These are phyloP conservation scores for Hycleus cichorii DNA, from an alignment of 1,140 invertebrate genomes.

Conservation along the genomic window DNA sequence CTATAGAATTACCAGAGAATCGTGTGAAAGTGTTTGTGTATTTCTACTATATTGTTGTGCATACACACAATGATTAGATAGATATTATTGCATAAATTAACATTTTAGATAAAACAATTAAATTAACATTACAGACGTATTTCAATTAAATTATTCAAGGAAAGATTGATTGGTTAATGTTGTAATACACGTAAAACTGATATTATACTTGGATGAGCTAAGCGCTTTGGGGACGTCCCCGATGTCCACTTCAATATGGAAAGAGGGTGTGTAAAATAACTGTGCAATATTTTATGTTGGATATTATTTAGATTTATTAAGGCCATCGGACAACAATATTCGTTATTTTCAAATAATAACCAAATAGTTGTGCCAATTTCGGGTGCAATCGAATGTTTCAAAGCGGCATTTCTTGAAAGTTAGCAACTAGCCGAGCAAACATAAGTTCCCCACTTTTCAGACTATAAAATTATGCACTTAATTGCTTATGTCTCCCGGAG, in stretches of 20 bases:
- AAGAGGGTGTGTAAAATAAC: slow-evolving; percentile 19
- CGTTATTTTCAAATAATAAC: slow-evolving; percentile 8
- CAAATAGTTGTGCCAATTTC: slow-evolving; percentile 1
- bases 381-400: neutral
- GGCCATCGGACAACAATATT: slow-evolving; percentile 13
- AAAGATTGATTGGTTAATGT: slow-evolving; percentile 12
- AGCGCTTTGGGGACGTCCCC: slow-evolving; percentile 16
- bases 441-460: slow-evolving; percentile 23
- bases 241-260: slow-evolving; percentile 23
- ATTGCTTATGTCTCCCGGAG: slow-evolving; percentile 29
- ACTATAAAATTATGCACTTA: slow-evolving; percentile 31
- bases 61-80: too few relatives aligned
- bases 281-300: slow-evolving; percentile 17
- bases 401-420: neutral
- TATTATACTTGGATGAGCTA: slow-evolving; percentile 19
- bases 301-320: slow-evolving; percentile 25
- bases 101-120: too few relatives aligned
- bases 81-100: too few relatives aligned
- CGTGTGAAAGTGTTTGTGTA: neutral
- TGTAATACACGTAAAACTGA: slow-evolving; percentile 17
- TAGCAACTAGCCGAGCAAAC: slow-evolving; percentile 5
- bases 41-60: neutral
- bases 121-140: too few relatives aligned
- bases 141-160: slow-evolving; percentile 4
- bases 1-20: slow-evolving; percentile 18